Conservation (phyloP, 1,140 invertebrate species). For the Heliconius nattereri region DNA sequence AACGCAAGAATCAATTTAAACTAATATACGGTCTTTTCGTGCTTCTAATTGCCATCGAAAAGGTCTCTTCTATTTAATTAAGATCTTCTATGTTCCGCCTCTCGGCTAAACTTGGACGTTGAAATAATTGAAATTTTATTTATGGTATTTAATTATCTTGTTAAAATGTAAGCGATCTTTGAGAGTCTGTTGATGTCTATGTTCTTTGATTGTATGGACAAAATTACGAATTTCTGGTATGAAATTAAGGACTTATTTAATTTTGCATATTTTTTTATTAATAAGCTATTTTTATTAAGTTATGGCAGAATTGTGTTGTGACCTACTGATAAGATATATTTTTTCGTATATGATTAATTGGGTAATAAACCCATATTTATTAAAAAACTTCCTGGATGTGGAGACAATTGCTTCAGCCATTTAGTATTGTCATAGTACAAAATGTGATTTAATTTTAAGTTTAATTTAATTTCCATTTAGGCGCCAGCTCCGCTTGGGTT, state of each 20-base stretch:
- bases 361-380: too few relatives aligned
- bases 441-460: too few relatives aligned
- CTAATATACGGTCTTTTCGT: constrained; percentile 52
- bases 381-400: too few relatives aligned
- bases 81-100: constrained; percentile 18
- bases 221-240: not conserved
- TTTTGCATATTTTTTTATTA: not conserved
- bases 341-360: too few relatives aligned
- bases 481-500: too few relatives aligned
- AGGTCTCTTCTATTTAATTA: constrained; percentile 56
- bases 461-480: too few relatives aligned
- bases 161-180: constrained; percentile 12
- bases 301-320: too few relatives aligned
- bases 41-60: constrained; percentile 59
- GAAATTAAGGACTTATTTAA: not conserved
- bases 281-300: too few relatives aligned
- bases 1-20: constrained; percentile 46
- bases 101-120: constrained; percentile 9
- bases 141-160: constrained; percentile 16
- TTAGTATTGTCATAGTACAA: too few relatives aligned
- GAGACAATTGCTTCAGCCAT: too few relatives aligned
- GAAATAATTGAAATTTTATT: constrained; percentile 15
- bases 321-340: too few relatives aligned
- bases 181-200: constrained; percentile 5
- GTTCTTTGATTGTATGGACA: constrained; percentile 1